These are phyloP conservation scores for Brachirus orientalis DNA, from an alignment of 2,113 vertebrate species.

Conservation along the genomic window DNA sequence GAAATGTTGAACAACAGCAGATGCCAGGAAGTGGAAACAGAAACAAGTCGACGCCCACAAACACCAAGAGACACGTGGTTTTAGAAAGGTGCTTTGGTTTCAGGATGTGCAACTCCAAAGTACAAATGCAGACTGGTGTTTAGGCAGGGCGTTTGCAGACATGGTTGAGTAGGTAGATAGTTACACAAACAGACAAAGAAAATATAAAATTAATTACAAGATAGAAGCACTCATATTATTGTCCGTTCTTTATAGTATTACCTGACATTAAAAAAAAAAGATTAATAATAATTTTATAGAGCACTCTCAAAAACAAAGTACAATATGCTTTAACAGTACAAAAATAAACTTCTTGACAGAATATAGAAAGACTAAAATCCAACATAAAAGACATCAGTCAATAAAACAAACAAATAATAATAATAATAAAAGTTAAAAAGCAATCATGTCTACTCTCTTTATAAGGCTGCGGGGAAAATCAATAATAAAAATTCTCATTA, in stretches of 20 bases:
- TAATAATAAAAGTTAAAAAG: too few relatives aligned
- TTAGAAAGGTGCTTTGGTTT: conserved; percentile 16
- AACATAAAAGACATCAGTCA: too few relatives aligned
- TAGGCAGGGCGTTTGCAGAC: conserved; percentile 19
- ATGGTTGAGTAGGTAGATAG: conserved; percentile 30
- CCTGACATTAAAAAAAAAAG: too few relatives aligned
- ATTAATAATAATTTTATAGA: too few relatives aligned
- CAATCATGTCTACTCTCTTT: too few relatives aligned
- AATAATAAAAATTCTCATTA: too few relatives aligned
- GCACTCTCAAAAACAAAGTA: too few relatives aligned
- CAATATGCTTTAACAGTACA: too few relatives aligned
- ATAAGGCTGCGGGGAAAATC: too few relatives aligned
- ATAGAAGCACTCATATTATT: neutral
- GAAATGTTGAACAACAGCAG: conserved; percentile 19
- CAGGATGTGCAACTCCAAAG: conserved; percentile 26
- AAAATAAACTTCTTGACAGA: too few relatives aligned
- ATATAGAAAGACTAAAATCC: too few relatives aligned
- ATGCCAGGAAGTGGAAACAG: conserved; percentile 25
- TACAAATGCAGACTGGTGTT: conserved; percentile 1
- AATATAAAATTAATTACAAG: neutral
- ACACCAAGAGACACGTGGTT: conserved; percentile 16
- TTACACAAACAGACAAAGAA: neutral
- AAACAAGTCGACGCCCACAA: neutral
- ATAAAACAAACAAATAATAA: too few relatives aligned
- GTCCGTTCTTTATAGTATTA: neutral